Percentiles rank a stretch among this genome's conserved stretches.
Evolutionary conservation across 2,113 vertebrate species (phyloP).

Genomic region (Cavia porcellus): DNA sequence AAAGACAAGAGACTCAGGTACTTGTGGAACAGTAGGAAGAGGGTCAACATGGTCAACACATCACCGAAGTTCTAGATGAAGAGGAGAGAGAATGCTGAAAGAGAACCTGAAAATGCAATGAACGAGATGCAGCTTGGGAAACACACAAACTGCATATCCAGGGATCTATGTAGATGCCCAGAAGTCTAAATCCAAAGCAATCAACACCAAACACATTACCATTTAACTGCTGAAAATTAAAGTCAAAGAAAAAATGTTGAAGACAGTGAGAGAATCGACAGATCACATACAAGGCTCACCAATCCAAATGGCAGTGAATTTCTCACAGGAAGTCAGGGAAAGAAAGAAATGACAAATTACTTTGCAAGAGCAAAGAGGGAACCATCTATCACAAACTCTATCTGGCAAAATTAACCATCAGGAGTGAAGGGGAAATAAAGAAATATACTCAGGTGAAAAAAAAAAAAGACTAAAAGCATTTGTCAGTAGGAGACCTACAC

Average conservation of each 20-base stretch:
- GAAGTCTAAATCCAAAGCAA: background rate
- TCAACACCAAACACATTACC: background rate
- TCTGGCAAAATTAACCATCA: background rate
- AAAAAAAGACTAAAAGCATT: background rate
- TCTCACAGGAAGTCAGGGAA: background rate
- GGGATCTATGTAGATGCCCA: background rate
- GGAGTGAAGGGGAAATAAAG: background rate
- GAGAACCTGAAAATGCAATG: background rate
- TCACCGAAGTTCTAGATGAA: background rate
- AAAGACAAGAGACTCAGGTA: background rate
- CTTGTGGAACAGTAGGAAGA: background rate
- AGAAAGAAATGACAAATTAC: background rate
- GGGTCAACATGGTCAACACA: background rate
- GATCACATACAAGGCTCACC: background rate
- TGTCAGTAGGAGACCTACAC: background rate
- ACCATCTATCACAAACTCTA: background rate
- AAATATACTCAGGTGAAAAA: background rate
- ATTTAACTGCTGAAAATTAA: constrained; percentile 34
- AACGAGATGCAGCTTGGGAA: background rate
- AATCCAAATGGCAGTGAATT: background rate
- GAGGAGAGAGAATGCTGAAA: background rate
- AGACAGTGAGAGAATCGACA: background rate
- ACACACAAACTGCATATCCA: background rate
- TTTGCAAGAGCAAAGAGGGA: background rate
- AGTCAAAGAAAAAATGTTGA: constrained; percentile 18